Evolutionary conservation across 2,797 vertebrate species (phyloP).

Genomic region (Esox lucius): DNA sequence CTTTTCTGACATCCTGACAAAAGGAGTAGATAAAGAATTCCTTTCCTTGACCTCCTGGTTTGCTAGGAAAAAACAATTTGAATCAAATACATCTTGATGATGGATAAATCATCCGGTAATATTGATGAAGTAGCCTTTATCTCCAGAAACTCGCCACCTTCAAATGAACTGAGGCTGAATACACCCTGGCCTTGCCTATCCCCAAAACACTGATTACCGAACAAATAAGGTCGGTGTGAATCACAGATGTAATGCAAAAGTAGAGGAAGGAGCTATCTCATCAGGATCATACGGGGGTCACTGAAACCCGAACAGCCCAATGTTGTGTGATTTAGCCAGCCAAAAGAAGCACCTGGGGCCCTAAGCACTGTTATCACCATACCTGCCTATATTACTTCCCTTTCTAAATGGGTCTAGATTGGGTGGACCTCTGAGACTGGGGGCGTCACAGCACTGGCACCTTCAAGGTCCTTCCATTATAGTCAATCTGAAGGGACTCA

Average conservation of each 20-base stretch:
- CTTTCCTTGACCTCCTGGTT: background rate
- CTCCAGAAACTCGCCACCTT: background rate
- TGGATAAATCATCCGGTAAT: conserved; percentile 9
- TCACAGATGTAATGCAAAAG: conserved; percentile 1
- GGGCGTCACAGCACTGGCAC: background rate
- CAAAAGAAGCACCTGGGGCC: conserved; percentile 24
- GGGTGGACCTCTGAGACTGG: background rate
- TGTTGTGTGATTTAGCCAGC: conserved; percentile 17
- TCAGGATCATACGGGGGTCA: background rate
- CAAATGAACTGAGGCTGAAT: background rate
- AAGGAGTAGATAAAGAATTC: background rate
- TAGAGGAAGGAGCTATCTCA: background rate
- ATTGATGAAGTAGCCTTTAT: conserved; percentile 1
- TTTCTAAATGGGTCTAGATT: conserved; percentile 3
- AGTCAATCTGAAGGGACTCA: background rate
- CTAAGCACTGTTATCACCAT: conserved; percentile 8
- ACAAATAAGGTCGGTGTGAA: conserved; percentile 1
- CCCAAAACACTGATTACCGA: background rate
- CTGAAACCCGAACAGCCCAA: background rate
- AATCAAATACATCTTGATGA: background rate
- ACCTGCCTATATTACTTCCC: conserved; percentile 2
- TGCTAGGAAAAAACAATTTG: conserved; percentile 3
- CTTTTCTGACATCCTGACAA: background rate
- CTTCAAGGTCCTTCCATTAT: background rate
- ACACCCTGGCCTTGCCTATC: background rate